Evolutionary conservation across 2,113 vertebrate species (phyloP), one percentile per base, ranked within the genome.

Genomic region (Poeciliopsis turrubarensis): DNA sequence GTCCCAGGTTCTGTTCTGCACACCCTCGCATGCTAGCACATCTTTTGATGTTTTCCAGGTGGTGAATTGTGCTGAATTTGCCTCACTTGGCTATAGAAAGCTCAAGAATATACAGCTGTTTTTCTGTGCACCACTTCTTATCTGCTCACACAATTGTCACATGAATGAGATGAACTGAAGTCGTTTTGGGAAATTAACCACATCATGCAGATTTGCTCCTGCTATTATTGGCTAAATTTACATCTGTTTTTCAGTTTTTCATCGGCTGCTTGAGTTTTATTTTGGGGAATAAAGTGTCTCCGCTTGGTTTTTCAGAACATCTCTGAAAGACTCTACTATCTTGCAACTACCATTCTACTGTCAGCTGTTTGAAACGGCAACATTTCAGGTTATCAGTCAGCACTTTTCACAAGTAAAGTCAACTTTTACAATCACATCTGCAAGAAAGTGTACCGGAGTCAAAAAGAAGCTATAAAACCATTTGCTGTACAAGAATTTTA

Each of bases 151-250:
- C 79, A 80, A 89, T 86, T 86, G 84, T 81, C 70, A 83, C 75
- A 79, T 84, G 84, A 90, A 89, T 89, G 78, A 91, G 84, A 88
- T 90, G 80, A 86, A 86, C 77, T 62, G 68, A 79, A 75, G 83
- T 80, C 87, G 73, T 82, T 37, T 87, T 67, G 77, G 72, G 79
- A 84, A 88, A 89, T 89, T 73, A 82, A 80, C 85, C 15, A 60
- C 61, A 26, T 41, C 67, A 64, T 65, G 77, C 83, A 77, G 86
- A 84, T 90, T 83, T 82, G 39, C 71, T 80, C 73, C 32, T 27
- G 47, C 60, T 41, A 74, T 67, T 75, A 83, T 80, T 76, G 75
- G 63, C 51, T 39, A 62, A 75, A 76, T 80, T 65, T 73, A 74
- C 78, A 78, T 77, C 79, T 70, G 85, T 73, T 77, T 74, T 39